A percentile compares a stretch with the other conserved stretches of the same genome.
phyloP scores from a whole-genome alignment of 2,888 invertebrate species.

The Metacarcinus magister region DNA sequence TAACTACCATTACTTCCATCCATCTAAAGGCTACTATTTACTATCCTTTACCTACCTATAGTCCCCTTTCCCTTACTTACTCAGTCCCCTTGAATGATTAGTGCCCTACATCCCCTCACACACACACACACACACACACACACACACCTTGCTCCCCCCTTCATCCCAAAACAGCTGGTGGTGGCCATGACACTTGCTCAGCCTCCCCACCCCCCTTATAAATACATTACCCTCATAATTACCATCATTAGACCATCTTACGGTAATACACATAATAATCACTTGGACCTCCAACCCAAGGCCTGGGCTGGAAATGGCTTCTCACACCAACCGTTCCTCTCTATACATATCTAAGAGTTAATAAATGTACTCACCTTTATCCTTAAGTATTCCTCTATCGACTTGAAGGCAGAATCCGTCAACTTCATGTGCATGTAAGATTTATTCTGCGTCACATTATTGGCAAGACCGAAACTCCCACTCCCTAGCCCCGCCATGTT shows the following conservation, averaged over 20 bases:
- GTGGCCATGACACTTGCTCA: not conserved
- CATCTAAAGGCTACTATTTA: too few relatives aligned
- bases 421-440: slow-evolving; percentile 76
- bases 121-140: not conserved
- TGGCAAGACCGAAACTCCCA: slow-evolving; percentile 78
- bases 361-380: slow-evolving; percentile 70
- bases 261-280: not conserved
- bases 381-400: slow-evolving; percentile 77
- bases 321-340: not conserved
- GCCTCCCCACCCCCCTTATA: too few relatives aligned
- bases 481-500: slow-evolving; percentile 78
- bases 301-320: not conserved
- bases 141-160: not conserved
- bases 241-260: not conserved
- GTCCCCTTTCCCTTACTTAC: too few relatives aligned
- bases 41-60: too few relatives aligned
- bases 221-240: not conserved
- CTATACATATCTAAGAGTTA: not conserved
- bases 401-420: slow-evolving; percentile 78
- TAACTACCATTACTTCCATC: not conserved
- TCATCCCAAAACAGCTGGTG: not conserved
- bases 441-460: slow-evolving; percentile 77
- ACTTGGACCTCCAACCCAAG: too few relatives aligned
- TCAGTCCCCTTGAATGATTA: not conserved
- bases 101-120: not conserved